Base-by-base conservation (phyloP, 2,797 vertebrate genomes). In the Eidolon dupreanum region DNA sequence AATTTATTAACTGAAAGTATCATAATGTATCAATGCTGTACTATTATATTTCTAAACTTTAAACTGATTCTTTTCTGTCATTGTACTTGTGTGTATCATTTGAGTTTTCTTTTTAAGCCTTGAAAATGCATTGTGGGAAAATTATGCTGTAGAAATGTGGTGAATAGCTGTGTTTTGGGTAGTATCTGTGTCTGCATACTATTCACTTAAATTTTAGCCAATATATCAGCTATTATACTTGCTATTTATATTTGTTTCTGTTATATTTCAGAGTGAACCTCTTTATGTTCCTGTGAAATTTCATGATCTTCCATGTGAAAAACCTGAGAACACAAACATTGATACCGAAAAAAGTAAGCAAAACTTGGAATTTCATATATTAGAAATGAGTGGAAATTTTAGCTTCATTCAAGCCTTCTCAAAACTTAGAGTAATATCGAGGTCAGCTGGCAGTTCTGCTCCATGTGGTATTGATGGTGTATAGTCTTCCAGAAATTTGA, bases 221-320 rank as follows among this genome's bases (percentile, higher is more conserved):
- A 0, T 61, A 19, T 75, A 31, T 87, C 3, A 49, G 28, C 31
- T 75, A 68, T 93, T 75, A 55, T 20, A 79, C 16, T 78, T 94
- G 68, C 59, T 94, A 26, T 83, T 97, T 92, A 51, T 90, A 43
- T 88, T 79, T 93, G 20, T 71, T 79, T 71, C 36, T 96, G 36
- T 96, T 98, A 90, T 65, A 90, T 98, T 98, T 78, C 98, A 99
- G 99, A 99, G 99, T 98, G 99, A 99, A 97, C 99, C 99, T 24
- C 98, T 99, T 2, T 99, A 99, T 92, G 99, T 99, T 97, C 99
- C 99, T 70, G 99, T 99, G 97, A 99, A 99, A 98, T 99, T 99
- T 98, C 99, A 99, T 98, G 99, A 99, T 90, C 98, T 99, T n/a
- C 98, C 99, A 66, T 96, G 97, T 91, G 99, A 99, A 95, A 99